Evolutionary conservation across 2,797 vertebrate genomes (phyloP).

Genomic region (Melanotaenia boesemani): DNA sequence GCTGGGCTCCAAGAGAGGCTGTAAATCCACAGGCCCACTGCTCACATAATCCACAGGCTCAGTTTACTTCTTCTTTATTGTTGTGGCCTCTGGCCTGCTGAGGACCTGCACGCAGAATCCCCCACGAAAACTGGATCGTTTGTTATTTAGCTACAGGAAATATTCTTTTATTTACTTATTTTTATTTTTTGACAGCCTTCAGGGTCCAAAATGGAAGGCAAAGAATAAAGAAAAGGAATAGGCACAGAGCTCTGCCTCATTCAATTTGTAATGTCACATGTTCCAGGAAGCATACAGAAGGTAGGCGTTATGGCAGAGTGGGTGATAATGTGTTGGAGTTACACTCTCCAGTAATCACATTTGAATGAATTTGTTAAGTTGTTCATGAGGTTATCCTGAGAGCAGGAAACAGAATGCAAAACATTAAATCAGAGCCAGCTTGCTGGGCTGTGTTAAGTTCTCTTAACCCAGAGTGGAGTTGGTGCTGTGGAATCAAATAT

Average conservation of each 20-base stretch:
- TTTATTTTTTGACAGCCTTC: background rate
- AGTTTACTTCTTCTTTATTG: conserved; percentile 14
- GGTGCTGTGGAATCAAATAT: background rate
- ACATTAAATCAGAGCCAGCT: background rate
- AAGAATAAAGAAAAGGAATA: background rate
- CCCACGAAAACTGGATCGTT: background rate
- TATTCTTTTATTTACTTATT: background rate
- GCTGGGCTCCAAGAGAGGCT: background rate
- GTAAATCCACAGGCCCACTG: conserved; percentile 30
- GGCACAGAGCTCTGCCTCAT: background rate
- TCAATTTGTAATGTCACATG: conserved; percentile 28
- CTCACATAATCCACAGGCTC: conserved; percentile 12
- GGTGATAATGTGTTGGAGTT: conserved; percentile 30
- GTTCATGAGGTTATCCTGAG: background rate
- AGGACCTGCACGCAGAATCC: background rate
- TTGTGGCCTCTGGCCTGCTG: conserved; percentile 16
- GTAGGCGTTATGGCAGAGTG: conserved; percentile 16
- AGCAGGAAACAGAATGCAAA: conserved; percentile 3
- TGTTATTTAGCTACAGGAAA: background rate
- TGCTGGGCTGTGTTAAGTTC: background rate
- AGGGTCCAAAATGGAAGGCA: background rate
- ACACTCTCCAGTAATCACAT: conserved; percentile 23
- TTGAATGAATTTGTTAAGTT: conserved; percentile 9
- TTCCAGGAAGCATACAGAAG: conserved; percentile 8
- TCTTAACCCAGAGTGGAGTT: background rate